These are phyloP conservation scores for Emydura subglobosa DNA, from an alignment of 2,113 vertebrate genomes.

Conservation along the genomic window DNA sequence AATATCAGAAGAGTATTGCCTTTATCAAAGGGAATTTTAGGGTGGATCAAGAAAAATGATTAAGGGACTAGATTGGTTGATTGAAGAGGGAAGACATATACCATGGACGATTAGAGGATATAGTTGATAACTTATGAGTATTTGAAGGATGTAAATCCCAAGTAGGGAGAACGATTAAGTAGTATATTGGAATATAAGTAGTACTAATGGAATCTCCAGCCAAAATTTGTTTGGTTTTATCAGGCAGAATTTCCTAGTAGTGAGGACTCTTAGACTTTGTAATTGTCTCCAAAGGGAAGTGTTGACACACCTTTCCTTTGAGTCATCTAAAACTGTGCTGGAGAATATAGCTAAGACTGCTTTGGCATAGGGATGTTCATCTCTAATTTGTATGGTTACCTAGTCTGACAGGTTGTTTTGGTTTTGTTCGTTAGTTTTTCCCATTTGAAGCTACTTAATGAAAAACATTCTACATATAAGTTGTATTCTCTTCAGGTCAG, in stretches of 20 bases:
- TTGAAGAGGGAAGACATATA: not conserved
- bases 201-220: not conserved
- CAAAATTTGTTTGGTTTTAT: not conserved
- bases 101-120: not conserved
- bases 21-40: not conserved
- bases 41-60: not conserved
- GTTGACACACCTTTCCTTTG: constrained; percentile 7
- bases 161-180: not conserved
- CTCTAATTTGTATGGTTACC: not conserved
- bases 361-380: not conserved
- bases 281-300: constrained; percentile 29
- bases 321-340: constrained; percentile 35
- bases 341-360: not conserved
- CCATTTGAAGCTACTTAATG: not conserved
- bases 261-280: not conserved
- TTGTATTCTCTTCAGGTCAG: not conserved
- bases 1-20: not conserved
- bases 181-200: not conserved
- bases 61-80: not conserved
- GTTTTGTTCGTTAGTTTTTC: not conserved
- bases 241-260: not conserved
- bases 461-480: not conserved
- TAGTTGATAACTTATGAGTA: not conserved
- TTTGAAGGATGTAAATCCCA: not conserved
- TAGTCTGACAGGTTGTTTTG: not conserved